phyloP scores from a whole-genome alignment of 2,888 invertebrate genomes.

The Sarcophaga caerulescens region DNA sequence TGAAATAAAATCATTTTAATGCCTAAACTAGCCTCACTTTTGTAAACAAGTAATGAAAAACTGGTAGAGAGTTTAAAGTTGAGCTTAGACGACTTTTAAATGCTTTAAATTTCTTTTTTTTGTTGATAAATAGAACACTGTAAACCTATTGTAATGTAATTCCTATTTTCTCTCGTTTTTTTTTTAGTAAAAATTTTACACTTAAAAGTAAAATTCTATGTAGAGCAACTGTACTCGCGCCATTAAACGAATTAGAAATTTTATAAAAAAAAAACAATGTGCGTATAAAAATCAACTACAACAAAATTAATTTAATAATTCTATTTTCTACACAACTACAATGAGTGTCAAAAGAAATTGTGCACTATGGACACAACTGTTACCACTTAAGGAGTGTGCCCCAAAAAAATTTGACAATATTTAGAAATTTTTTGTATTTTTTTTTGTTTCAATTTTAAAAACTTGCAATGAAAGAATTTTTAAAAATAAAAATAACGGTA shows the following conservation, averaged over 20 bases:
- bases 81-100: background rate
- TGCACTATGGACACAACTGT: too few species aligned
- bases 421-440: too few species aligned
- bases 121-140: background rate
- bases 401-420: too few species aligned
- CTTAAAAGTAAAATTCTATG: conserved; percentile 61
- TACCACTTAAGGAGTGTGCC: too few species aligned
- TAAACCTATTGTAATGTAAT: conserved; percentile 9
- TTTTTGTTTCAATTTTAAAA: too few species aligned
- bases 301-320: background rate
- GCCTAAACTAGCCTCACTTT: too few species aligned
- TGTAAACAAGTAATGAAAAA: background rate
- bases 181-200: conserved; percentile 69
- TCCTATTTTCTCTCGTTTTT: conserved; percentile 22
- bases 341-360: too few species aligned
- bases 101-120: background rate
- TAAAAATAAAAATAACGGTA: too few species aligned
- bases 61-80: background rate
- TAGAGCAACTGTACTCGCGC: conserved; percentile 66
- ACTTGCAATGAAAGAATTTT: too few species aligned
- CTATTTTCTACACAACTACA: too few species aligned
- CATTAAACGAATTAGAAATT: conserved; percentile 39
- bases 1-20: too few species aligned
- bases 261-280: conserved; percentile 31
- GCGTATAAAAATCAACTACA: conserved; percentile 29